Conservation (phyloP, 2,113 vertebrate species). For the Xyrauchen texanus region DNA sequence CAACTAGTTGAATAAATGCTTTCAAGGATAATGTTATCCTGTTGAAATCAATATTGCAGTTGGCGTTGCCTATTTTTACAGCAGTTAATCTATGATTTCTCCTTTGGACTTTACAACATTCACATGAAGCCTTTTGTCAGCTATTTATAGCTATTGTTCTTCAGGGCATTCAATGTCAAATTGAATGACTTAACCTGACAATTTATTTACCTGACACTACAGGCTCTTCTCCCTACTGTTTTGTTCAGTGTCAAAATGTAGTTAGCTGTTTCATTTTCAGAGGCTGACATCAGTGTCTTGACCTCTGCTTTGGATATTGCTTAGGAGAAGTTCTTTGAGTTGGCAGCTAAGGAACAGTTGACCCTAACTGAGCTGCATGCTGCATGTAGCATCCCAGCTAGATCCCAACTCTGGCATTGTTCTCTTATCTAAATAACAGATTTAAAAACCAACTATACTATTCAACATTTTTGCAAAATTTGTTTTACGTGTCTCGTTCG, state of each 20-base stretch:
- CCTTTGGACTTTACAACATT: too few relatives aligned
- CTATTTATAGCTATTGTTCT: not conserved
- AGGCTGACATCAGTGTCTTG: not conserved
- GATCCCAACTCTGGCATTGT: not conserved
- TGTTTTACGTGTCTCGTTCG: too few relatives aligned
- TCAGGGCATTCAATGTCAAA: conserved; percentile 1
- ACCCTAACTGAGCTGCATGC: not conserved
- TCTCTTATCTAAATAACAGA: not conserved
- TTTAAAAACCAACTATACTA: too few relatives aligned
- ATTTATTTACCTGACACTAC: too few relatives aligned
- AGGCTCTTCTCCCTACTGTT: not conserved
- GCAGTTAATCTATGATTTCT: too few relatives aligned
- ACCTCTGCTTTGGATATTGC: not conserved
- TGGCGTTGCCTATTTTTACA: too few relatives aligned
- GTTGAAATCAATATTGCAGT: too few relatives aligned
- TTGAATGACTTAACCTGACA: not conserved
- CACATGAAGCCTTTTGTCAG: too few relatives aligned
- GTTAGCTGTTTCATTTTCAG: not conserved
- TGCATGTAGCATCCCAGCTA: not conserved
- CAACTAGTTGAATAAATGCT: too few relatives aligned
- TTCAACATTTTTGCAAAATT: too few relatives aligned
- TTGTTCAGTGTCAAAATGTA: conserved; percentile 1
- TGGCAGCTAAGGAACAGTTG: not conserved
- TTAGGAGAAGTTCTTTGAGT: not conserved
- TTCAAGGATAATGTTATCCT: too few relatives aligned